Evolutionary conservation across 2,797 vertebrate species (phyloP).

Genomic region (Pagetopsis macropterus): DNA sequence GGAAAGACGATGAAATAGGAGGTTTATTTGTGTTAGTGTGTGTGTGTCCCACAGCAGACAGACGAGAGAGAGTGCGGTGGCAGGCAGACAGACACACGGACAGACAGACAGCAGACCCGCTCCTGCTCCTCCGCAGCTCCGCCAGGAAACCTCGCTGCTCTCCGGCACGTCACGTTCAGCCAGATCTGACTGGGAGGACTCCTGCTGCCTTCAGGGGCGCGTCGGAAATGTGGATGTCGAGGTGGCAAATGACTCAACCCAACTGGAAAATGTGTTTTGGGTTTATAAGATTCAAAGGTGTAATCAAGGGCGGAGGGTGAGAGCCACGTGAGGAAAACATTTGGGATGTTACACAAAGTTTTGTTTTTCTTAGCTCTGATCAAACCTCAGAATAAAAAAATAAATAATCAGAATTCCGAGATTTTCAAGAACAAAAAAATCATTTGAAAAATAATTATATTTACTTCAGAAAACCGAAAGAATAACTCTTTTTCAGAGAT

Average conservation of each 20-base stretch:
- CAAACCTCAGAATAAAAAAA: no score
- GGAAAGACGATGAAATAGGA: conserved; percentile 39
- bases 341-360: no score
- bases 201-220: conserved; percentile 56
- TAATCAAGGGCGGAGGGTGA: no score
- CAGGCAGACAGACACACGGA: conserved; percentile 28
- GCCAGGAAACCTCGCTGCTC: conserved; percentile 74
- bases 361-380: no score
- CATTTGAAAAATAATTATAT: no score
- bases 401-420: no score
- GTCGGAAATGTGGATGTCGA: conserved; percentile 6
- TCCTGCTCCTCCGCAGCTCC: conserved; percentile 72
- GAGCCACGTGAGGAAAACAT: no score
- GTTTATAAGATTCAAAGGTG: no score
- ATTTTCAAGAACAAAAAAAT: no score
- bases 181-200: conserved; percentile 75
- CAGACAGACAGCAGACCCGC: conserved; percentile 59
- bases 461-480: no score
- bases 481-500: no score
- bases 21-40: neutral
- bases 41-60: conserved; percentile 30
- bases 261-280: neutral
- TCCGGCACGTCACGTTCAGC: conserved; percentile 77
- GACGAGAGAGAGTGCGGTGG: conserved; percentile 61
- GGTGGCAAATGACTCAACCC: neutral